Conservation (phyloP, 2,797 vertebrate genomes). For the Anguilla marmorata region DNA sequence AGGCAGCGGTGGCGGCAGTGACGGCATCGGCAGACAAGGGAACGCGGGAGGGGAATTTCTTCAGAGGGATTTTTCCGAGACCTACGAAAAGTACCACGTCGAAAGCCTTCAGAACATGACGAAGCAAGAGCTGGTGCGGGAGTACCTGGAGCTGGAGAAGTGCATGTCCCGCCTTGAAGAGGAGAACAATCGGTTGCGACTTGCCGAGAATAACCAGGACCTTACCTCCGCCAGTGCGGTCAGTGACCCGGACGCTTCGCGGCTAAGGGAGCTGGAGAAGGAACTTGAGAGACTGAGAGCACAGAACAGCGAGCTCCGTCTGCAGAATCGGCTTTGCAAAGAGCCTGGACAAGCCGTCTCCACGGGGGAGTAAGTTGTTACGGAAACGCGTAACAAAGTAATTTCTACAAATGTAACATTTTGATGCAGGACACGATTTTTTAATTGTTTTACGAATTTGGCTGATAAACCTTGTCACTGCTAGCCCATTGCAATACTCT, state of each 20-base stretch:
- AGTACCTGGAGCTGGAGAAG: conserved; percentile 98
- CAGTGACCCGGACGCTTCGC: conserved; percentile 55
- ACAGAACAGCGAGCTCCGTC: conserved; percentile 73
- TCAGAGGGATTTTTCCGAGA: conserved; percentile 96
- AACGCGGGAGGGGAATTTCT: conserved; percentile 92
- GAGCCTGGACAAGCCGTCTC: conserved; percentile 51
- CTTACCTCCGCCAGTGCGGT: conserved; percentile 31
- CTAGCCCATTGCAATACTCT: neutral
- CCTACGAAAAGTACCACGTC: conserved; percentile 93
- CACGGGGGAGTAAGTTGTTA: conserved; percentile 32
- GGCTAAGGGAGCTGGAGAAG: conserved; percentile 73
- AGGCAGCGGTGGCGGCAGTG: conserved; percentile 67
- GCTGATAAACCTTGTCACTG: neutral
- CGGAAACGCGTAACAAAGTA: neutral
- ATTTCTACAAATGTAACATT: neutral
- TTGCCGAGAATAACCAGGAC: conserved; percentile 66
- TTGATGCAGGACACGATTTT: neutral
- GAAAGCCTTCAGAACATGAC: conserved; percentile 98
- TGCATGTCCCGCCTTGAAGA: conserved; percentile 88
- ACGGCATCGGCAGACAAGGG: conserved; percentile 84
- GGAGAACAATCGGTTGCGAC: conserved; percentile 77
- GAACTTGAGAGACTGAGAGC: conserved; percentile 78
- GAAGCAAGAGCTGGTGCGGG: conserved; percentile 93
- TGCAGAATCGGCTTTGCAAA: conserved; percentile 63
- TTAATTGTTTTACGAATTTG: neutral